phyloP scores from a whole-genome alignment of 2,797 vertebrate genomes.

The Argentina silus region DNA sequence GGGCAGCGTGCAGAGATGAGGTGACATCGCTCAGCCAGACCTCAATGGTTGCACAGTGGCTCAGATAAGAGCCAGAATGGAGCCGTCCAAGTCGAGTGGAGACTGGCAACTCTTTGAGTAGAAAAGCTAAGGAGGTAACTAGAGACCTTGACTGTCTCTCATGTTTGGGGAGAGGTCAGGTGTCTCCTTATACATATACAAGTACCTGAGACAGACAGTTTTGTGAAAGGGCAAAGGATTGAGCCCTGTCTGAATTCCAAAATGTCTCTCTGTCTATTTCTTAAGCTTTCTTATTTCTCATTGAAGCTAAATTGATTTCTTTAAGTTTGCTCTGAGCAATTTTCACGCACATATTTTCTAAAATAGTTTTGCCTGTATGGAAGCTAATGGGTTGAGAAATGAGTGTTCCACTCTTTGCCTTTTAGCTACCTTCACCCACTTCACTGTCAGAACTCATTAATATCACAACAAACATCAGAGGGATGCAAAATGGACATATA shows the following conservation, averaged over 20 bases:
- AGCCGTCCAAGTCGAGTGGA: slow-evolving; percentile 21
- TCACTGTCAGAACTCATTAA: slow-evolving; percentile 31
- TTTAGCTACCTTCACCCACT: not conserved
- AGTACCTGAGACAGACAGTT: not conserved
- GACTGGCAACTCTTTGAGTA: slow-evolving; percentile 52
- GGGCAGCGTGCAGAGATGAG: slow-evolving; percentile 68
- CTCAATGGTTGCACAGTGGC: slow-evolving; percentile 47
- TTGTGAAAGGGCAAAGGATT: slow-evolving; percentile 16
- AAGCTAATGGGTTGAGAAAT: slow-evolving; percentile 17
- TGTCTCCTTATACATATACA: slow-evolving; percentile 18
- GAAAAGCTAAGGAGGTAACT: slow-evolving; percentile 41
- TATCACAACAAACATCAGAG: slow-evolving; percentile 36
- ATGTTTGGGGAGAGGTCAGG: slow-evolving; percentile 45
- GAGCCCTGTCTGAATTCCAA: slow-evolving; percentile 25
- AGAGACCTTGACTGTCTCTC: slow-evolving; percentile 38
- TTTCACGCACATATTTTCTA: slow-evolving; percentile 16
- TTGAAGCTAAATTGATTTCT: slow-evolving; percentile 14
- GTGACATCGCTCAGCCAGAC: slow-evolving; percentile 67
- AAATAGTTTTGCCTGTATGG: not conserved
- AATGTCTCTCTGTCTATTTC: not conserved
- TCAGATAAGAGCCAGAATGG: slow-evolving; percentile 44
- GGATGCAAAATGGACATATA: slow-evolving; percentile 26
- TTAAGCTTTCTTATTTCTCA: not conserved
- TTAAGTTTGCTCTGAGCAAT: slow-evolving; percentile 12
- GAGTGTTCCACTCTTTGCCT: not conserved